These are phyloP conservation scores for Microhierax caerulescens DNA, from an alignment of 2,797 vertebrate species.

Conservation along the genomic window DNA sequence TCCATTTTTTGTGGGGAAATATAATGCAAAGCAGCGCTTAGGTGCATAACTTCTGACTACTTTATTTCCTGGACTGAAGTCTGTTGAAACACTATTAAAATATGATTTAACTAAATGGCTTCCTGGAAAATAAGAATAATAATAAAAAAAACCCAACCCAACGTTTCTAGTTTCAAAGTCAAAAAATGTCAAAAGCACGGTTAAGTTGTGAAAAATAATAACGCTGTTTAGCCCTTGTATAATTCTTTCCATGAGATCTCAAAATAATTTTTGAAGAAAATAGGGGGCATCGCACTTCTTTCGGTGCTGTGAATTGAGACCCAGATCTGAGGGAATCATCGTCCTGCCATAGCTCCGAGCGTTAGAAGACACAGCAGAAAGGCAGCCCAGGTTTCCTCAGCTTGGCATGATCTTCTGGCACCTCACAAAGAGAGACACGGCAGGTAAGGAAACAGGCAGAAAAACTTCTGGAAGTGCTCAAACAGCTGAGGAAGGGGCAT, in stretches of 20 bases:
- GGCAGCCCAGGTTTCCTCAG: not conserved
- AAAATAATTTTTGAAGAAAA: not conserved
- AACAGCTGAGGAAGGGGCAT: not conserved
- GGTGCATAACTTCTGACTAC: not conserved
- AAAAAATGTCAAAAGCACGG: not conserved
- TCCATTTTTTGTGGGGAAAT: not conserved
- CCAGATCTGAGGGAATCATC: not conserved
- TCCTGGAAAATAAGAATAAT: not conserved
- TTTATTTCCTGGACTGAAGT: conserved; percentile 12
- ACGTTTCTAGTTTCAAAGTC: not conserved
- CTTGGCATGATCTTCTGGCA: accelerated
- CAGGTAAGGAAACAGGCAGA: accelerated
- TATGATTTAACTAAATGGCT: conserved; percentile 3
- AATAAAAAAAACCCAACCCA: not conserved
- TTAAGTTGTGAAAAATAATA: not conserved
- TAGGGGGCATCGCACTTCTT: not conserved
- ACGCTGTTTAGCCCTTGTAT: not conserved
- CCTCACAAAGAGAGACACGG: not conserved
- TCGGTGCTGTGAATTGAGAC: not conserved
- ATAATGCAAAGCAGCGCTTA: not conserved
- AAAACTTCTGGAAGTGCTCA: not conserved
- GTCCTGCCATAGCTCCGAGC: accelerated
- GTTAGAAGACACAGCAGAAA: not conserved
- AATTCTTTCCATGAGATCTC: not conserved
- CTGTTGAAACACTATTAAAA: conserved; percentile 20